Percentiles rank a stretch among this genome's conserved stretches.
These are phyloP conservation scores for Drosophila subobscura DNA, from an alignment of 1,140 invertebrate genomes.

Conservation along the genomic window DNA sequence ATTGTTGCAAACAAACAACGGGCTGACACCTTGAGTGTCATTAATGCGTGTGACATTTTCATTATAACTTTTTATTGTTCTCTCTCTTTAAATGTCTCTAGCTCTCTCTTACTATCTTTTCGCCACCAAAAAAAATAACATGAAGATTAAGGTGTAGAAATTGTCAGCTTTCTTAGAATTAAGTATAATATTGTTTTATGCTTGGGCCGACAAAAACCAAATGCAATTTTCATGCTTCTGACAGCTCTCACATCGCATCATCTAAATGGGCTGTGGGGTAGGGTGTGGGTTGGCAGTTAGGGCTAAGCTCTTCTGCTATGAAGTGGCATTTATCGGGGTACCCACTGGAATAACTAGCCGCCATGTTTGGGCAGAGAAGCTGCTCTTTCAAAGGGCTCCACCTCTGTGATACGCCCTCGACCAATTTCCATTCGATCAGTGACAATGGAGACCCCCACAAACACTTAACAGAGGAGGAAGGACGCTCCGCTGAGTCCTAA, in stretches of 20 bases:
- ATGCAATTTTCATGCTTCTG: constrained; percentile 53
- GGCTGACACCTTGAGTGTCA: constrained; percentile 77
- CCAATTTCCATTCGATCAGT: constrained; percentile 34
- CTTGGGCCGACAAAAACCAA: constrained; percentile 41
- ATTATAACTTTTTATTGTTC: constrained; percentile 70
- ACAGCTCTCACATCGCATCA: constrained; percentile 25
- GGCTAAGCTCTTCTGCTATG: background rate
- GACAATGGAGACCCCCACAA: constrained; percentile 6
- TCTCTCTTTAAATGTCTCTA: background rate
- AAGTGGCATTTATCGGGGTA: constrained; percentile 1
- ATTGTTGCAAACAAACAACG: constrained; percentile 50
- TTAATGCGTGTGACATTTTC: constrained; percentile 78
- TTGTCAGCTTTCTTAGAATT: constrained; percentile 46
- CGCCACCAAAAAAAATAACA: background rate
- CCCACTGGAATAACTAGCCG: background rate
- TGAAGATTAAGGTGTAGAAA: constrained; percentile 2
- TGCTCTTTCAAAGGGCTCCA: no score
- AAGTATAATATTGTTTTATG: constrained; percentile 41
- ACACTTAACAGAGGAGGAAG: no score
- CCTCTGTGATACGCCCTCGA: background rate
- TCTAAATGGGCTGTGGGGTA: constrained; percentile 4
- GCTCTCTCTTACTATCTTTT: background rate
- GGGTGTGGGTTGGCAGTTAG: background rate
- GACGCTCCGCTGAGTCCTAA: constrained; percentile 56
- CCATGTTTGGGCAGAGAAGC: no score